Percentiles rank a stretch among this genome's conserved stretches.
phyloP scores from a whole-genome alignment of 1,140 invertebrate genomes.

The Tetramorium parvispinum region DNA sequence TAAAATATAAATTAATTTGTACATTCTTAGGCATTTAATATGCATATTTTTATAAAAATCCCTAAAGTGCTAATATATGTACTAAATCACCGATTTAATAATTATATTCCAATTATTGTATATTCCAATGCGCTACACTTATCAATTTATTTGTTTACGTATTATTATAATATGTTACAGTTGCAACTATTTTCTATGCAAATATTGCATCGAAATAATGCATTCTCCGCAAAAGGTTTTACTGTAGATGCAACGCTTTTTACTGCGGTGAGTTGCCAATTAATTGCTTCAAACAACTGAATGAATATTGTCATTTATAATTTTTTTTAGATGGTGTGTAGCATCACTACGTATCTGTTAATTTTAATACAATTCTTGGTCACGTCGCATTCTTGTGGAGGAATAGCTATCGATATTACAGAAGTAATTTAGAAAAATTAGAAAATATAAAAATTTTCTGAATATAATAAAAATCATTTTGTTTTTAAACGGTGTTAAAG shows the following conservation, averaged over 20 bases:
- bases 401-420: not conserved
- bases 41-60: not conserved
- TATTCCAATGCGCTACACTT: not conserved
- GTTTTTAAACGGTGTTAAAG: not conserved
- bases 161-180: slow-evolving; percentile 62
- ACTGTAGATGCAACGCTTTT: slow-evolving; percentile 71
- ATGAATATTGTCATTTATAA: not conserved
- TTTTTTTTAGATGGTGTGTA: slow-evolving; percentile 70
- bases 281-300: not conserved
- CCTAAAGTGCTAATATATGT: not conserved
- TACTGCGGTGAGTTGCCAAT: slow-evolving; percentile 62
- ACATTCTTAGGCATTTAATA: not conserved
- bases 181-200: slow-evolving; percentile 77
- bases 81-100: not conserved
- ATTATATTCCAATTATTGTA: not conserved
- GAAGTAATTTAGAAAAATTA: not conserved
- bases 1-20: not conserved
- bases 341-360: slow-evolving; percentile 74
- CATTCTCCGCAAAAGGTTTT: slow-evolving; percentile 73
- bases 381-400: not conserved
- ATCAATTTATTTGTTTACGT: not conserved
- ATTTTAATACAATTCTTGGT: slow-evolving; percentile 77
- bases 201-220: slow-evolving; percentile 74
- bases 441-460: not conserved
- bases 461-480: not conserved